Evolutionary conservation across 92 coral and sea anemone species (phyloP).

Genomic region (Diadumene lineata): DNA sequence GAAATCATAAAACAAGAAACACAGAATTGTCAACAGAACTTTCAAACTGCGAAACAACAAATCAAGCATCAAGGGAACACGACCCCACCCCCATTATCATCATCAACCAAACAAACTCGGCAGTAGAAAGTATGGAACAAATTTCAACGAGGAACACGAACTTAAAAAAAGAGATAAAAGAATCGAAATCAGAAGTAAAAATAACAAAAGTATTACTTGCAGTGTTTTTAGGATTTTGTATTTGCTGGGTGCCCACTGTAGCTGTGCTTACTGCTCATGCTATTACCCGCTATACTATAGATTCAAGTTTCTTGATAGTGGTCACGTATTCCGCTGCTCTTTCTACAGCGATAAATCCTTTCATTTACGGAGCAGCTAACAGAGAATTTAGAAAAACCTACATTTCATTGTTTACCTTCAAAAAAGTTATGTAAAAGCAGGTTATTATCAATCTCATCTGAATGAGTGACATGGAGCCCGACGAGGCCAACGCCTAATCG

Average conservation of each 20-base stretch:
- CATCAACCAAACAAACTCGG: too few relatives aligned
- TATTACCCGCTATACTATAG: not conserved
- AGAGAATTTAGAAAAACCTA: slow-evolving; percentile 6
- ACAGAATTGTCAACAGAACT: not conserved
- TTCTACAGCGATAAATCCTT: not conserved
- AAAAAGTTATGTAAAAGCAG: too few relatives aligned
- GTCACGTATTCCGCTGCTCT: not conserved
- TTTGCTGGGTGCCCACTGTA: not conserved
- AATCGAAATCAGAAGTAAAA: too few relatives aligned
- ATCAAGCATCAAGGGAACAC: not conserved
- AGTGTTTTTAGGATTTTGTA: not conserved
- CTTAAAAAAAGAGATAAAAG: too few relatives aligned
- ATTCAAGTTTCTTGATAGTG: not conserved
- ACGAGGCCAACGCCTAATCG: too few relatives aligned
- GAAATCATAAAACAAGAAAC: not conserved
- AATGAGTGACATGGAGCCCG: too few relatives aligned
- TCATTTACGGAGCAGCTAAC: not conserved
- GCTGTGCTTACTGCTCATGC: not conserved
- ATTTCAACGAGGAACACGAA: too few relatives aligned
- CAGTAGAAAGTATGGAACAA: too few relatives aligned
- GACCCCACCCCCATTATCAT: too few relatives aligned
- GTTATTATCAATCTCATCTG: too few relatives aligned
- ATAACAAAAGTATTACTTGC: too few relatives aligned
- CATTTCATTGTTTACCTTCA: not conserved
- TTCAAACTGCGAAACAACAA: not conserved